Conservation (phyloP, 1,140 invertebrate genomes). For the Riptortus pedestris region DNA sequence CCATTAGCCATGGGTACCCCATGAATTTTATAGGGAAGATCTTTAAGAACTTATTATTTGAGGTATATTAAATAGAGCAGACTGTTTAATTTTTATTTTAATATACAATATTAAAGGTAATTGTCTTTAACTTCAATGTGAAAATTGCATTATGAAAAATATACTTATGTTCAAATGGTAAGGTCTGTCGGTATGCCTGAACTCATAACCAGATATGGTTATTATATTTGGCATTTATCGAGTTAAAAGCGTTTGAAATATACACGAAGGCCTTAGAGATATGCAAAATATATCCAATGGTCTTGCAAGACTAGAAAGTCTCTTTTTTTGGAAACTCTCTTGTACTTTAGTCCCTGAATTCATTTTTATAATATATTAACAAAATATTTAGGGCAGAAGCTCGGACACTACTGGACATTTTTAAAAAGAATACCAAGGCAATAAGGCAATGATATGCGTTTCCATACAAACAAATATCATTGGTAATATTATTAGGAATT, state of each 20-base stretch:
- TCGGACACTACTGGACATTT: conserved; percentile 13
- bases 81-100: background rate
- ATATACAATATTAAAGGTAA: too few species aligned
- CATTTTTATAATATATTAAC: conserved; percentile 19
- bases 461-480: too few species aligned
- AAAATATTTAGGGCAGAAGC: conserved; percentile 14
- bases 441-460: conserved; percentile 29
- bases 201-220: background rate
- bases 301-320: conserved; percentile 16
- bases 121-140: too few species aligned
- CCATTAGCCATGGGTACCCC: conserved; percentile 14
- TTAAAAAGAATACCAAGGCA: background rate
- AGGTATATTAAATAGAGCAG: conserved; percentile 15
- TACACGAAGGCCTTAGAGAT: conserved; percentile 25
- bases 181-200: conserved; percentile 8
- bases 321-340: background rate
- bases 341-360: conserved; percentile 17
- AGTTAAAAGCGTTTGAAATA: conserved; percentile 1
- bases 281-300: conserved; percentile 26
- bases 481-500: too few species aligned
- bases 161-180: background rate
- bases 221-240: conserved; percentile 5
- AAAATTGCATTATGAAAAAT: background rate
- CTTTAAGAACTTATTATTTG: conserved; percentile 8
- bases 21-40: conserved; percentile 4